phyloP scores from a whole-genome alignment of 2,888 invertebrate genomes.

The Uropetala carovei region DNA sequence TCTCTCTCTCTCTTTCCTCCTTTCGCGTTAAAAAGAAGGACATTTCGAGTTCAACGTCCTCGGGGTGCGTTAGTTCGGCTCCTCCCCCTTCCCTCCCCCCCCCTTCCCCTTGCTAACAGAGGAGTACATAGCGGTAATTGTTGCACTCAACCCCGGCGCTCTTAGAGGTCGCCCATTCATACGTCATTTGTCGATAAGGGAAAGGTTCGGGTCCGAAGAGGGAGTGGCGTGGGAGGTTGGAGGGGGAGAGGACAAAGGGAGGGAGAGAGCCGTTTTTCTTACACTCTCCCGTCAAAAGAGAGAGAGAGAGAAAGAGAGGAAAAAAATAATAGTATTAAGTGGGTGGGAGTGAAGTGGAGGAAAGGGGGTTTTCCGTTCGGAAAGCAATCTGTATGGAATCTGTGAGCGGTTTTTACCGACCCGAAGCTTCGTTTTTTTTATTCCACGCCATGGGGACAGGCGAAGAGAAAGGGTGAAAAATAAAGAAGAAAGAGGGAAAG shows the following conservation, averaged over 20 bases:
- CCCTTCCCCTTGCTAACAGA: not conserved
- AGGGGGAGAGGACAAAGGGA: not conserved
- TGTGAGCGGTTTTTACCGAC: not conserved
- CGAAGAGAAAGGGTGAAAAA: not conserved
- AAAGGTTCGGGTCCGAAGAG: not conserved
- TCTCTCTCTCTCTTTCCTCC: not conserved
- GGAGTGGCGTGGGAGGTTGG: no score
- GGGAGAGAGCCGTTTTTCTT: not conserved
- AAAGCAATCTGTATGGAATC: not conserved
- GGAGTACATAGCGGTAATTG: slow-evolving; percentile 19
- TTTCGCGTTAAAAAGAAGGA: not conserved
- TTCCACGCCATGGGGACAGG: not conserved
- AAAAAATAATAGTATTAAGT: not conserved
- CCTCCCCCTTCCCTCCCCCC: not conserved
- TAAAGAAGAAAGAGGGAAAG: not conserved
- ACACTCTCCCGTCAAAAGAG: not conserved
- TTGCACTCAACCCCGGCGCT: slow-evolving; percentile 1
- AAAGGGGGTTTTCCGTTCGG: not conserved
- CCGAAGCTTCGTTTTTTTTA: not conserved
- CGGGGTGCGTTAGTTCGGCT: not conserved
- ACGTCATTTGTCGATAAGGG: slow-evolving; percentile 11
- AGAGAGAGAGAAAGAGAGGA: not conserved
- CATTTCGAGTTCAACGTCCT: not conserved
- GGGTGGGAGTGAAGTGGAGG: not conserved
- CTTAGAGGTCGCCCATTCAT: slow-evolving; percentile 2